Conservation (phyloP, 2,888 invertebrate genomes). For the Pristionchus japonicus region DNA sequence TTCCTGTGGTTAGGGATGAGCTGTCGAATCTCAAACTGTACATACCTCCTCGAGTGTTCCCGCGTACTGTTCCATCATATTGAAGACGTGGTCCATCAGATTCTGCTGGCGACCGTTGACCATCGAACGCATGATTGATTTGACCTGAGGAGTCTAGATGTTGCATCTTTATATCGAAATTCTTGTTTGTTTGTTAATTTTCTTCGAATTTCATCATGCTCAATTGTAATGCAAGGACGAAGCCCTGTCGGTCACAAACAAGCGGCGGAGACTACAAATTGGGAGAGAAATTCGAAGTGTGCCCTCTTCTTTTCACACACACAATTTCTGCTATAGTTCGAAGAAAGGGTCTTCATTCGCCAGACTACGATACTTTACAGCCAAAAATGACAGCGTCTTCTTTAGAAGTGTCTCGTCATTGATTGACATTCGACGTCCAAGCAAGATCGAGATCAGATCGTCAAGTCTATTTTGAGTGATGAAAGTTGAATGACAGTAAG, state of each 20-base stretch:
- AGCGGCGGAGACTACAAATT: not conserved
- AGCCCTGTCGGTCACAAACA: not conserved
- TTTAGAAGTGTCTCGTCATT: not conserved
- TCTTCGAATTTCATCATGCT: not conserved
- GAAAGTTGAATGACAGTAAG: not conserved
- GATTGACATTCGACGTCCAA: not conserved
- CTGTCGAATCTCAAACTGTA: no score
- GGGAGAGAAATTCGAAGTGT: not conserved
- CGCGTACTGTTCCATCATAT: slow-evolving; percentile 70
- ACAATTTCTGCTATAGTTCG: not conserved
- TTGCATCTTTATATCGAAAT: not conserved
- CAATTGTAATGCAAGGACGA: not conserved
- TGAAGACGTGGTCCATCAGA: slow-evolving; percentile 72
- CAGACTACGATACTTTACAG: not conserved
- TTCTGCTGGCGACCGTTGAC: slow-evolving; percentile 53
- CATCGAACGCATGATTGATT: slow-evolving; percentile 52
- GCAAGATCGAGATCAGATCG: not conserved
- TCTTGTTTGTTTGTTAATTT: not conserved
- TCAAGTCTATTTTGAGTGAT: not conserved
- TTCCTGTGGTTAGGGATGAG: no score
- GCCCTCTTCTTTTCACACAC: not conserved
- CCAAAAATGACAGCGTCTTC: not conserved
- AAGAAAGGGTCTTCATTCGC: not conserved
- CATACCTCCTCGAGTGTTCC: slow-evolving; percentile 64
- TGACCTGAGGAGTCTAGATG: slow-evolving; percentile 46